phyloP scores from a whole-genome alignment of 35 echinoderm and acorn worm genomes.

The Ophiothrix spiculata region DNA sequence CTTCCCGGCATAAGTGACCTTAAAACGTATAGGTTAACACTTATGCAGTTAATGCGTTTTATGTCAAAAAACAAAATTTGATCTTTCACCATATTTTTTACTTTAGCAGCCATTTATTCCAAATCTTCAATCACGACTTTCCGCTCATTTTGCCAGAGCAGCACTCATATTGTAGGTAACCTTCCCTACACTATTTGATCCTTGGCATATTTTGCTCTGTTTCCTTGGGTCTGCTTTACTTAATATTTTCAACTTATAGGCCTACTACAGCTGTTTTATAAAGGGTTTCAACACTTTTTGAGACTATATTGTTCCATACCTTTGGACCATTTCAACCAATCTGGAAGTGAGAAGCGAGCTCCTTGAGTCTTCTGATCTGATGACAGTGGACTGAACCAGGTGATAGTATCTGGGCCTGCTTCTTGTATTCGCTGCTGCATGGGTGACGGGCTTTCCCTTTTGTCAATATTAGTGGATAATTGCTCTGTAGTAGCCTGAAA shows the following conservation, averaged over 20 bases:
- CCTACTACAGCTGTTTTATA: not conserved
- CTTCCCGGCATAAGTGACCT: no score
- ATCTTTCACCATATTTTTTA: no score
- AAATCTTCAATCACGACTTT: no score
- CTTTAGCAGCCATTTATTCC: no score
- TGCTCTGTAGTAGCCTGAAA: not conserved
- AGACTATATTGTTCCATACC: slow-evolving; percentile 21
- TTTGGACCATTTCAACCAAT: slow-evolving; percentile 41
- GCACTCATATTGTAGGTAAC: not conserved
- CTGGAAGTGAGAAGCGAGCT: slow-evolving; percentile 37
- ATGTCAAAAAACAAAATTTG: no score
- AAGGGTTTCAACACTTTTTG: not conserved
- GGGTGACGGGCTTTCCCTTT: not conserved
- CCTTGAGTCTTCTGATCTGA: slow-evolving; percentile 29
- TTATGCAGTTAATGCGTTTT: no score
- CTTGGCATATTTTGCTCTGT: not conserved
- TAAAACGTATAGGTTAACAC: not conserved
- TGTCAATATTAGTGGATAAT: not conserved
- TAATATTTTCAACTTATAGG: no score
- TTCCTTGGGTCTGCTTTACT: not conserved
- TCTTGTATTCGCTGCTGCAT: not conserved
- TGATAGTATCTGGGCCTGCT: not conserved
- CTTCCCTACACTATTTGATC: not conserved
- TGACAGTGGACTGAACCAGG: slow-evolving; percentile 26
- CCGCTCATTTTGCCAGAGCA: no score